A percentile compares a stretch with the other conserved stretches of the same genome.
Evolutionary conservation across 2,797 vertebrate genomes (phyloP).

Genomic region (Ctenopoma kingsleyae): DNA sequence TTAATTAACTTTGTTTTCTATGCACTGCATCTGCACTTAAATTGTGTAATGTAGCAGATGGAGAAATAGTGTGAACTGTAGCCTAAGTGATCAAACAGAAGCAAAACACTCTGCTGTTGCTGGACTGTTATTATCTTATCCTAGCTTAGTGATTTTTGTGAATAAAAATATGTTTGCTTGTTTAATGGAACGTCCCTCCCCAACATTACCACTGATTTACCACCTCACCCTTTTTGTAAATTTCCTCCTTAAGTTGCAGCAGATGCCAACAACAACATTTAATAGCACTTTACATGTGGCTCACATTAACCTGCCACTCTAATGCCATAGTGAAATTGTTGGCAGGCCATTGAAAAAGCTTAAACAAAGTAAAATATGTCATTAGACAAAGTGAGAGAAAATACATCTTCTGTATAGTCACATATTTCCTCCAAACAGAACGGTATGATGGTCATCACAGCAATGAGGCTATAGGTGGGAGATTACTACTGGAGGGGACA

Average conservation of each 20-base stretch:
- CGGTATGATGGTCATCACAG: conserved; percentile 18
- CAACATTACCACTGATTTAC: background rate
- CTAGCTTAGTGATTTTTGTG: background rate
- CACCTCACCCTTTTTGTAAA: background rate
- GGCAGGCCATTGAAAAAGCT: background rate
- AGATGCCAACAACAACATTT: conserved; percentile 4
- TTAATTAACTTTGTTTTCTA: background rate
- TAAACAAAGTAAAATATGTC: background rate
- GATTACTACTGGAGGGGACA: conserved; percentile 53
- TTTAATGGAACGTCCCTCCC: background rate
- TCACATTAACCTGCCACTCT: too few relatives aligned
- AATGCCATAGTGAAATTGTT: conserved; percentile 6
- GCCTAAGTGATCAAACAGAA: background rate
- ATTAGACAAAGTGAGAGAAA: background rate
- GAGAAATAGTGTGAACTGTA: background rate
- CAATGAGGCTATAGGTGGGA: conserved; percentile 13
- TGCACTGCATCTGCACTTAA: too few relatives aligned
- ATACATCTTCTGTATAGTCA: background rate
- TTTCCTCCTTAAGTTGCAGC: background rate
- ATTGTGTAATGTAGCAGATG: background rate
- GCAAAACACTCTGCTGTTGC: background rate
- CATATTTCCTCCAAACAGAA: conserved; percentile 11
- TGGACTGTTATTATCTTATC: background rate
- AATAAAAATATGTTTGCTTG: background rate
- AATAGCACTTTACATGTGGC: background rate